Evolutionary conservation across 2,113 vertebrate genomes (phyloP), one percentile per base, ranked within the genome.

Genomic region (Heterocephalus glaber): DNA sequence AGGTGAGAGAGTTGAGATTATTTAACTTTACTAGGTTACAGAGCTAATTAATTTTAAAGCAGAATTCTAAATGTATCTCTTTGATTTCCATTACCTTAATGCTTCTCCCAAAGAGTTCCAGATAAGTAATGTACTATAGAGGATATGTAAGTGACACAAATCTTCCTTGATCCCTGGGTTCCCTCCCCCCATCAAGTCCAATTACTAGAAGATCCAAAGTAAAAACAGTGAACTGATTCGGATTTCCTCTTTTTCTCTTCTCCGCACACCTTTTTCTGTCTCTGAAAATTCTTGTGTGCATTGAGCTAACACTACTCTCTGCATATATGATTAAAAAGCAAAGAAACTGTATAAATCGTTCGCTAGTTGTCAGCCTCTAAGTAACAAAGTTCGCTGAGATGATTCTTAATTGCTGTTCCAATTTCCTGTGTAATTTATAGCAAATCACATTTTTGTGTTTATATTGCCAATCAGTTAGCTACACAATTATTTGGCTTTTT

Each of bases 341-440:
- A 47, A 93, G 56, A 44, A 86, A 22, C 28, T 19, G 3, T 38
- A 9, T 61, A 70, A 92, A 41, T 79, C n/a, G 14, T 5, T 33
- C 70, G 33, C 54, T 87, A 52, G 20, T 72, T 86, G 41, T 90
- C n/a, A 87, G 11, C 68, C 41, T 85, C 33, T 76, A 70, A 16
- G 6, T n/a, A n/a, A 41, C 52, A 38, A 89, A 66, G 17, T 82
- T 74, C 76, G 54, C 91, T 86, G 30, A 66, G 72, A 47, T 83
- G 74, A 61, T 84, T 89, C 83, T 65, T 92, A 90, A 93, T 77
- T 90, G 58, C 65, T 92, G 24, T 52, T 83, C 44, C 56, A 68
- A 12, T 96, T 74, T 89, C 90, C 44, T 95, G 41, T 88, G 28
- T 72, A 68, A 79, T 90, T 91, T 92, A n/a, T 28, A 95, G 80